These are phyloP conservation scores for Zingel zingel DNA, from an alignment of 2,113 vertebrate genomes.

Conservation along the genomic window DNA sequence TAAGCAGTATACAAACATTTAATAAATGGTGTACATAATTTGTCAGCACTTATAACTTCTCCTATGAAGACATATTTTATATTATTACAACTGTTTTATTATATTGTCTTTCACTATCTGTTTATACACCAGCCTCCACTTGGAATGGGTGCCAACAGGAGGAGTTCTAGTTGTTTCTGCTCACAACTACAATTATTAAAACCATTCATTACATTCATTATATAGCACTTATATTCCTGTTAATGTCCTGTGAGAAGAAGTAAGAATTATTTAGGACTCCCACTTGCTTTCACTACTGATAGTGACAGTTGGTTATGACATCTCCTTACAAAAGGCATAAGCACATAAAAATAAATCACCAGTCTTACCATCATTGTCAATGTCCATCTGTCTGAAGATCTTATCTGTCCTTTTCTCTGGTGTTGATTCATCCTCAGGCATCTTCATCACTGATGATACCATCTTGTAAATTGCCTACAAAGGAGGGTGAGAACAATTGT, in stretches of 20 bases:
- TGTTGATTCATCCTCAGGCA: conserved; percentile 98
- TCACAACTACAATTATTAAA: background rate
- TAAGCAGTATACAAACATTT: background rate
- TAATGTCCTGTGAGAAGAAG: background rate
- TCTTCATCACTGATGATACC: conserved; percentile 99
- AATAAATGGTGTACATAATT: background rate
- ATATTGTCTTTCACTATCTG: background rate
- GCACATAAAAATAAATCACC: background rate
- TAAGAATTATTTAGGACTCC: background rate
- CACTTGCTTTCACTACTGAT: background rate
- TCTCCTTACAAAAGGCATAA: background rate
- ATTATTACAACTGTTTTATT: conserved; percentile 2
- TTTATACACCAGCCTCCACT: background rate
- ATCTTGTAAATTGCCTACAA: conserved; percentile 87
- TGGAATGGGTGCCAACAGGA: background rate
- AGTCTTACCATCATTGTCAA: conserved; percentile 94
- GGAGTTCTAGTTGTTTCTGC: background rate
- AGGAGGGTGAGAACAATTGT: background rate
- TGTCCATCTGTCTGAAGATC: conserved; percentile 99
- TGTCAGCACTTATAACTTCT: background rate
- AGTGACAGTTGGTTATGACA: background rate
- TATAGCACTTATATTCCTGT: background rate
- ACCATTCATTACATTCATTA: background rate
- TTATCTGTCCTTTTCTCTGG: conserved; percentile 98
- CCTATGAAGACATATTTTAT: background rate